Evolutionary conservation across 2,797 vertebrate genomes (phyloP).

Genomic region (Catamblyrhynchus diadema): DNA sequence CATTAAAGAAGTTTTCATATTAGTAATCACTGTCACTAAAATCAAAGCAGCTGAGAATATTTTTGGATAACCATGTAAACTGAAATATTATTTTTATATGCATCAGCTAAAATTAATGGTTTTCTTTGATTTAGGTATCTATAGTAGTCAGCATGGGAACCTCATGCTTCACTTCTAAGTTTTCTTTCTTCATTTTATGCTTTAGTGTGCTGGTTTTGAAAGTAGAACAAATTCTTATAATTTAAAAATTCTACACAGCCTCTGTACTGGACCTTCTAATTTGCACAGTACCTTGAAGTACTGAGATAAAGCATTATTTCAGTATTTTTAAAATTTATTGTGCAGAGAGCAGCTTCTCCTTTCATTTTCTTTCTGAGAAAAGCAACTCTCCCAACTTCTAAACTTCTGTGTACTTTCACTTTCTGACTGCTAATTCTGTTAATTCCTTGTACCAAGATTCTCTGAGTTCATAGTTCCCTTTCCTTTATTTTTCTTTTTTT

Average conservation of each 20-base stretch:
- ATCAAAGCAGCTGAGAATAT: not conserved
- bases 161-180: not conserved
- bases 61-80: not conserved
- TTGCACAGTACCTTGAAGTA: not conserved
- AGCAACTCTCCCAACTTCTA: not conserved
- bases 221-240: not conserved
- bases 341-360: not conserved
- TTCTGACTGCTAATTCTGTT: slow-evolving; percentile 29
- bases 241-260: not conserved
- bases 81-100: not conserved
- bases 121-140: not conserved
- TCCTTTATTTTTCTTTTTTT: not conserved
- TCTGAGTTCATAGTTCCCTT: not conserved
- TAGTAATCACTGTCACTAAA: not conserved
- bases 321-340: not conserved
- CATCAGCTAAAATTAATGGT: not conserved
- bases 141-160: not conserved
- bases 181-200: not conserved
- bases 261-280: not conserved
- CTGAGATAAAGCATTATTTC: not conserved
- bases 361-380: slow-evolving; percentile 59
- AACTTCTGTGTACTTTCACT: not conserved
- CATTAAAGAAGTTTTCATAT: not conserved
- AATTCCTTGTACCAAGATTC: not conserved
- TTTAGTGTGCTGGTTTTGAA: not conserved